Percentiles rank a stretch among this genome's conserved stretches.
Conservation (phyloP, 2,888 invertebrate species). For the Omphaloscelis lunosa region DNA sequence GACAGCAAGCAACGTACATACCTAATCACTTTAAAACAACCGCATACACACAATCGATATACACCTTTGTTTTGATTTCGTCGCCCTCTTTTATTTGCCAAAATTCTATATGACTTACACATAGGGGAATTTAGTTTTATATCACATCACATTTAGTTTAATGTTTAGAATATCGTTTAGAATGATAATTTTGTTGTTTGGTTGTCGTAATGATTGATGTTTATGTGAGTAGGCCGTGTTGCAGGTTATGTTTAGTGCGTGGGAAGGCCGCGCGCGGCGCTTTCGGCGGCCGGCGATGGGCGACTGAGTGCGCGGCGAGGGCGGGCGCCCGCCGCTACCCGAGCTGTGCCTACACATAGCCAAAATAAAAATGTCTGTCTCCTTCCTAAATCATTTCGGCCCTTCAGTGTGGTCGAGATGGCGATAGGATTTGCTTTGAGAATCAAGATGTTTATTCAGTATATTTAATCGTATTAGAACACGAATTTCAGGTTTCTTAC, state of each 20-base stretch:
- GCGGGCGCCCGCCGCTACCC: conserved; percentile 75
- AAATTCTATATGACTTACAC: conserved; percentile 63
- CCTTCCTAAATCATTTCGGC: conserved; percentile 60
- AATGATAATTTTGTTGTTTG: conserved; percentile 46
- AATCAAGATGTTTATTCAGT: conserved; percentile 45
- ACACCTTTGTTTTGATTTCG: conserved; percentile 85
- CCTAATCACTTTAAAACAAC: conserved; percentile 74
- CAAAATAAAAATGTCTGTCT: conserved; percentile 67
- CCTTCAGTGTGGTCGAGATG: conserved; percentile 50
- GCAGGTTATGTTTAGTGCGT: conserved; percentile 84
- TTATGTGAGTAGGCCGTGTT: conserved; percentile 74
- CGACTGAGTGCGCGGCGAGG: conserved; percentile 82
- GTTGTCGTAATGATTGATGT: conserved; percentile 56
- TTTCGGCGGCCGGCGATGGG: conserved; percentile 81
- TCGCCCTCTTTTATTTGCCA: conserved; percentile 70
- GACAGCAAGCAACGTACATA: conserved; percentile 58
- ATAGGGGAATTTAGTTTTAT: conserved; percentile 36
- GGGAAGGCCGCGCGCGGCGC: conserved; percentile 82
- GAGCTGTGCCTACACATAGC: conserved; percentile 47
- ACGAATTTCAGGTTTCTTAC: background rate
- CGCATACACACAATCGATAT: conserved; percentile 83
- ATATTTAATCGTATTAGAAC: conserved; percentile 6
- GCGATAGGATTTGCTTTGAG: conserved; percentile 48
- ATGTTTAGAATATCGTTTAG: conserved; percentile 42
- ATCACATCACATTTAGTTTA: conserved; percentile 60